Percentiles rank a stretch among this genome's conserved stretches.
These are phyloP conservation scores for Platycheirus rosarum DNA, from an alignment of 2,888 invertebrate species.

Conservation along the genomic window DNA sequence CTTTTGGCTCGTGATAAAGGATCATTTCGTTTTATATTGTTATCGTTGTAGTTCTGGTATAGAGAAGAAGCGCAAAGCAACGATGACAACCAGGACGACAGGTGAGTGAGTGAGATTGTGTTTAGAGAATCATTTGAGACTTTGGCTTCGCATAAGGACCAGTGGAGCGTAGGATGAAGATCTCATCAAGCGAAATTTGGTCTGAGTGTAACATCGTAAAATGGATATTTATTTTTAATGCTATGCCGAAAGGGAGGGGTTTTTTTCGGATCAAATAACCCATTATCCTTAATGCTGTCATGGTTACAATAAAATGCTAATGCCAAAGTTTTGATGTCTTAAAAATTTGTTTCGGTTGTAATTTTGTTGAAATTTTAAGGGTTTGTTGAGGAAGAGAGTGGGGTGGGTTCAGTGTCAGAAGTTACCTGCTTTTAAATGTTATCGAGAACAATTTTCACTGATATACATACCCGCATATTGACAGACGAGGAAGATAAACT, in stretches of 20 bases:
- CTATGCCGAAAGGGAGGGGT: constrained; percentile 8
- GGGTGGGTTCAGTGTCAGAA: no score
- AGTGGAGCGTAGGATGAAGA: constrained; percentile 23
- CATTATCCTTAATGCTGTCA: constrained; percentile 62
- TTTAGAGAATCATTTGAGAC: not conserved
- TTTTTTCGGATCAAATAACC: constrained; percentile 46
- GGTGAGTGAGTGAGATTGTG: constrained; percentile 50
- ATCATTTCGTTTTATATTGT: constrained; percentile 60
- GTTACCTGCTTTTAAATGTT: no score
- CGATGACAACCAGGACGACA: constrained; percentile 5
- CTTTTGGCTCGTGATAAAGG: not conserved
- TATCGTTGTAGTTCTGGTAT: not conserved
- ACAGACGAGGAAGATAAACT: not conserved
- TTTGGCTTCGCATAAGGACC: no score
- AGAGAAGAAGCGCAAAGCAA: not conserved
- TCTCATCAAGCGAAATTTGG: constrained; percentile 42
- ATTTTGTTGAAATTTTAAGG: constrained; percentile 21
- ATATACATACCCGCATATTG: no score
- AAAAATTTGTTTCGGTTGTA: constrained; percentile 48
- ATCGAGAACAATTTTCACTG: no score
- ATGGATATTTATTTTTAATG: constrained; percentile 54
- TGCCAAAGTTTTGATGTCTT: constrained; percentile 57
- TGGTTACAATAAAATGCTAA: constrained; percentile 59
- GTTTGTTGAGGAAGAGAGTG: not conserved
- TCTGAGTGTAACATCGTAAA: constrained; percentile 22